These are phyloP conservation scores for Florisuga fusca DNA, from an alignment of 2,797 vertebrate species.

Conservation along the genomic window DNA sequence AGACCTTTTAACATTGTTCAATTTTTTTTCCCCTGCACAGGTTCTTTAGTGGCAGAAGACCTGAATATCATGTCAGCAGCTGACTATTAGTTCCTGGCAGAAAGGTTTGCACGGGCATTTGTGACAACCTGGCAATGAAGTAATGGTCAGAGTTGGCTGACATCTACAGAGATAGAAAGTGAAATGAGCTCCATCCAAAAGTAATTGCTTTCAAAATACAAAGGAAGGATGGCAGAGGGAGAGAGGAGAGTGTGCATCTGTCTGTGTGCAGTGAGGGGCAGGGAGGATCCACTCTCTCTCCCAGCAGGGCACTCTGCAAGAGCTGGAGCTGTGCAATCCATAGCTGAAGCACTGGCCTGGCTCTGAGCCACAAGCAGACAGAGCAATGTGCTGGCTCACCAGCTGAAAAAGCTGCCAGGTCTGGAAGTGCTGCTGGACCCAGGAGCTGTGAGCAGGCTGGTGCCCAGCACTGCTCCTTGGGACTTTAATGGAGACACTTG, in stretches of 20 bases:
- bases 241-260: not conserved
- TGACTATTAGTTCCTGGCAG: conserved; percentile 21
- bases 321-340: not conserved
- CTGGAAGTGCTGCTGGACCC: fast-evolving
- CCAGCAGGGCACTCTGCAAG: not conserved
- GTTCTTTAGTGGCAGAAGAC: conserved; percentile 14
- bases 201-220: conserved; percentile 23
- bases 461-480: not conserved
- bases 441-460: fast-evolving
- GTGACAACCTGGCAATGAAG: conserved; percentile 49
- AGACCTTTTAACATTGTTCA: conserved; percentile 38
- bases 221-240: not conserved
- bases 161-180: not conserved
- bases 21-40: not conserved
- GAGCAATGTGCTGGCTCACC: fast-evolving
- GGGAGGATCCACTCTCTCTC: not conserved
- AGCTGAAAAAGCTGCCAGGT: not conserved
- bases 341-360: not conserved
- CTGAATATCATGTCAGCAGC: conserved; percentile 31
- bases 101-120: conserved; percentile 55
- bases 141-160: conserved; percentile 8
- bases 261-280: fast-evolving
- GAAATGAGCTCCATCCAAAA: conserved; percentile 5
- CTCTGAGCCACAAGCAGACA: fast-evolving
- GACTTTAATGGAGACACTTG: fast-evolving